phyloP scores from a whole-genome alignment of 2,113 vertebrate genomes.

The Ellobius talpinus region DNA sequence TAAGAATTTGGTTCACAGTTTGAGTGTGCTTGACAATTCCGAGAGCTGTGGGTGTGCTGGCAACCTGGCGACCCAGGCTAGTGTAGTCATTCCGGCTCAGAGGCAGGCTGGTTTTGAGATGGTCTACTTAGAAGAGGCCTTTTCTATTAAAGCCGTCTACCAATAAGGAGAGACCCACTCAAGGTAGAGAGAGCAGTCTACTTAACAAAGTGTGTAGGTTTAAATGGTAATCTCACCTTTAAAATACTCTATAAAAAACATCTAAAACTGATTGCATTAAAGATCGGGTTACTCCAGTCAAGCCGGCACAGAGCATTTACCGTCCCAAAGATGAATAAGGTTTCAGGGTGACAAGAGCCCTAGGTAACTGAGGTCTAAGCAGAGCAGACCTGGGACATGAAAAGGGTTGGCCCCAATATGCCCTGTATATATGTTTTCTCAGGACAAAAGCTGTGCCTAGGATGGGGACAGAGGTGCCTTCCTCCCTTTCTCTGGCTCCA shows the following conservation, averaged over 20 bases:
- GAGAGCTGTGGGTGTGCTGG: neutral
- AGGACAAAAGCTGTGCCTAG: neutral
- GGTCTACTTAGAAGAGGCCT: neutral
- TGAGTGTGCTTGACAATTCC: neutral
- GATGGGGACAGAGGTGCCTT: neutral
- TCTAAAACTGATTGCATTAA: neutral
- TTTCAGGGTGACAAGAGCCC: neutral
- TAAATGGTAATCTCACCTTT: neutral
- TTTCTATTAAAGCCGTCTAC: neutral
- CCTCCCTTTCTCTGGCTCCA: neutral
- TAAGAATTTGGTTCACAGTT: neutral
- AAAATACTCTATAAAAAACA: neutral
- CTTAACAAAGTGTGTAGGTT: neutral
- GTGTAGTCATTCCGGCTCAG: neutral
- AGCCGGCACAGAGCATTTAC: neutral
- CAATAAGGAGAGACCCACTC: neutral
- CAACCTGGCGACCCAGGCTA: neutral
- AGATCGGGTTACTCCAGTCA: neutral
- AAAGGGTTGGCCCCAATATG: neutral
- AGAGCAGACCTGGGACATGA: neutral
- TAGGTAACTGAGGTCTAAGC: neutral
- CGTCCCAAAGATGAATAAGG: neutral
- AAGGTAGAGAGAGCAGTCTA: neutral
- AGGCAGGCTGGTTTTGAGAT: neutral
- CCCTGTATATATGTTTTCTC: neutral